Evolutionary conservation across 2,797 vertebrate genomes (phyloP).

Genomic region (Silurus lanzhouensis): DNA sequence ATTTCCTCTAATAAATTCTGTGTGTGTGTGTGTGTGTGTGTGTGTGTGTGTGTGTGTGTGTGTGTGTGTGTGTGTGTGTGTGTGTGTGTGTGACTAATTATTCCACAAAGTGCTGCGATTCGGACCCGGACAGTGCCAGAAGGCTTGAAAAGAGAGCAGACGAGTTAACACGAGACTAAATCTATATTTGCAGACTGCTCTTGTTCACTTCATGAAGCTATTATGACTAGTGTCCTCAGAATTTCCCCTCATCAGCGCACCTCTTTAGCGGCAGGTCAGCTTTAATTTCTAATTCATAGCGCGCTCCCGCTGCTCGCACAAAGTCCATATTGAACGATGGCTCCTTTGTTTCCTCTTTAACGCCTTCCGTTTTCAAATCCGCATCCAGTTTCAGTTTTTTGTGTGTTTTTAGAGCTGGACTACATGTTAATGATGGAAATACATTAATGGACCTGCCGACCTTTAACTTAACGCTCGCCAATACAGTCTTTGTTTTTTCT

Average conservation of each 20-base stretch:
- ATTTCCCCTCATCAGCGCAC: constrained; percentile 66
- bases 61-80: constrained; percentile 67
- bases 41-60: constrained; percentile 28
- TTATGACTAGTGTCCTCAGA: constrained; percentile 80
- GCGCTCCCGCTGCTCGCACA: constrained; percentile 57
- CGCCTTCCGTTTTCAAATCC: constrained; percentile 1
- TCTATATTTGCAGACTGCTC: constrained; percentile 88
- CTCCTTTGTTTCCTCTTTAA: constrained; percentile 39
- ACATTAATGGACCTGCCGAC: background rate
- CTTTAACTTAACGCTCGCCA: background rate
- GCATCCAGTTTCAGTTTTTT: constrained; percentile 7
- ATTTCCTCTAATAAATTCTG: constrained; percentile 49
- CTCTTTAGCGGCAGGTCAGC: constrained; percentile 69
- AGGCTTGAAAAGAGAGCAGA: constrained; percentile 90
- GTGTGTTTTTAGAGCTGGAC: background rate
- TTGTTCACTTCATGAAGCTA: constrained; percentile 79
- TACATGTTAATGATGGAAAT: background rate
- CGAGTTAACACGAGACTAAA: constrained; percentile 90
- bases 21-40: background rate
- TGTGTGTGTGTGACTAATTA: constrained; percentile 82
- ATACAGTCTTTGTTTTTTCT: background rate
- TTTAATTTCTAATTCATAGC: constrained; percentile 68
- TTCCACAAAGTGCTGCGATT: constrained; percentile 76
- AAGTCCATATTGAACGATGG: constrained; percentile 41
- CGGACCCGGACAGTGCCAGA: constrained; percentile 80